Evolutionary conservation across 2,888 invertebrate species (phyloP), one percentile per base, ranked within the genome.

Genomic region (Cenopis cana): DNA sequence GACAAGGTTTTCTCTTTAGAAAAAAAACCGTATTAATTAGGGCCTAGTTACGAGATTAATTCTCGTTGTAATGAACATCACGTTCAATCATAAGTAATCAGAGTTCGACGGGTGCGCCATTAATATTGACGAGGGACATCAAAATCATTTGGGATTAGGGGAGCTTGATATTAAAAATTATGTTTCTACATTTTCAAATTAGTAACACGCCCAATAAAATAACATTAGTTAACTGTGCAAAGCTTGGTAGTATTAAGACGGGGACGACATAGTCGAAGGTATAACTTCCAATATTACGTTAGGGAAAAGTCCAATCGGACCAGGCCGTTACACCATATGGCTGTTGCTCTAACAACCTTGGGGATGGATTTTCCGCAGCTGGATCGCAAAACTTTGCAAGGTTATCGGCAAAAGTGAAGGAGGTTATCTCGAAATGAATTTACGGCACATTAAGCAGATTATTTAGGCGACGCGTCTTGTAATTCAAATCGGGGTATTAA

Each of bases 81-180:
- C 85, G 86, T 82, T 75, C 77, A 55, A 69, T 76, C 77, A 79
- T 81, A 78, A 76, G 78, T 84, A 86, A 85, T 82, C 82, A 83
- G 79, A 83, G 79, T 81, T 81, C 78, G 81, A 82, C 82, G 83
- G 82, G 77, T 77, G 70, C 72, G 76, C 75, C 79, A 79, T 85
- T 80, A 82, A 84, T 82, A 82, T 80, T 83, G 79, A 81, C 75
- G 75, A 77, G 73, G 73, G 74, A 78, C 74, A 83, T 82, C 80
- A 82, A 68, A 68, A 73, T 55, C 72, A 61, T 57, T 52, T 36
- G 36, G 61, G 20, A 65, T 20, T 36, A 17, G 52, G 41, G 20
- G 41, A 54, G 33, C 46, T 38, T 36, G 59, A 50, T 36, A 59
- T 50, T 68, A 17, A 59, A 68, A 52, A 52, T 36, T 66, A 20